Evolutionary conservation across 2,797 vertebrate genomes (phyloP).

Genomic region (Clarias platycephalus): DNA sequence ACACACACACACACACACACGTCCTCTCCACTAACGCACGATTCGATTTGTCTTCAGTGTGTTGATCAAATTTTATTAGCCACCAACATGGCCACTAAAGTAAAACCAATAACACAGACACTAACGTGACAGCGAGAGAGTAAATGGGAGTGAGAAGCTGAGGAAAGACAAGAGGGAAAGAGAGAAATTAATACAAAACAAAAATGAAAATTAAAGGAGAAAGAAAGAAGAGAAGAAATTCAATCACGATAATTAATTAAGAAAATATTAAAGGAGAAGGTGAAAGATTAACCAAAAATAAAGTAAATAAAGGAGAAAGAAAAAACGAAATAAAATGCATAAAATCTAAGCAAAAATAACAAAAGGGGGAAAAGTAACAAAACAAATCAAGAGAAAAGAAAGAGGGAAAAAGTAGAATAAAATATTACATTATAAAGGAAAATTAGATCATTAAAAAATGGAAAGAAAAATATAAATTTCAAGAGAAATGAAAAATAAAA

Average conservation of each 20-base stretch:
- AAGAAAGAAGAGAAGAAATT: no score
- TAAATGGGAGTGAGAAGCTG: neutral
- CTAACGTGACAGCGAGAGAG: neutral
- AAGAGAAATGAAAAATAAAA: neutral
- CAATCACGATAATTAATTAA: no score
- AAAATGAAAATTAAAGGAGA: neutral
- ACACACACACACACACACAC: slow-evolving; percentile 87
- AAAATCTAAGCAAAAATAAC: neutral
- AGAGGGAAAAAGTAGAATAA: neutral
- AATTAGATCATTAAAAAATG: neutral
- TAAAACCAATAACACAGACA: neutral
- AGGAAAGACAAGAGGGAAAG: neutral
- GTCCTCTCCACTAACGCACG: slow-evolving; percentile 91
- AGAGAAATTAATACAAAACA: neutral
- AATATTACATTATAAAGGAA: no score
- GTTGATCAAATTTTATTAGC: slow-evolving; percentile 95
- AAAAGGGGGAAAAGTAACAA: neutral
- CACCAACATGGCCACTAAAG: slow-evolving; percentile 85
- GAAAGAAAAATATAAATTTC: neutral
- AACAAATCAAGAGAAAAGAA: no score
- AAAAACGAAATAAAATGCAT: neutral
- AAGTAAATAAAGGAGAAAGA: neutral
- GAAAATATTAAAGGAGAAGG: no score
- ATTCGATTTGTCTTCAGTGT: slow-evolving; percentile 95
- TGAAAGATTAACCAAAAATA: neutral